Evolutionary conservation across 2,888 invertebrate genomes (phyloP), one percentile per base, ranked within the genome.

Genomic region (Parapristionchus giblindavisi): DNA sequence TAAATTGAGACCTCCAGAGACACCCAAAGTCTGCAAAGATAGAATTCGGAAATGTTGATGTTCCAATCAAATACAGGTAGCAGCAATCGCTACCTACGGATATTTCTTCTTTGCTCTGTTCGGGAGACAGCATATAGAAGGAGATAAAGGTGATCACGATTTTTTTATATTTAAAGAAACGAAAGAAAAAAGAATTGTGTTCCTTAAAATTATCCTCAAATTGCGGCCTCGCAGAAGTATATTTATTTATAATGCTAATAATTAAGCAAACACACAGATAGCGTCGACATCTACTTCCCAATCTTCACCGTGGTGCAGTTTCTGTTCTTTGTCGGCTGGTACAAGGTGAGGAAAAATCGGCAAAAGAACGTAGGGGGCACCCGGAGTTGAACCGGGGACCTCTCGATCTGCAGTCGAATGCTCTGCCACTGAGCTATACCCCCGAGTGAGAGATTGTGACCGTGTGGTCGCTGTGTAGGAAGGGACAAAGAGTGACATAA

Each of bases 81-180:
- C 88, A 6, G 89, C 89, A 0, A 80, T 89, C 58, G 87, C 89
- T 24, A 88, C 88, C 11, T 88, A 89, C 76, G 87, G 87, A 21
- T 89, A 87, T 77, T 89, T 89, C 79, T 87, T 86, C 21, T 86
- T 89, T 52, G 88, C 87, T 75, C 81, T 89, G 48, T 82, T 89
- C 29, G 89, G 89, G 14, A 83, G 89, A 5, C 89, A 89, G 77
- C 52, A 75, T 54, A 29, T 79, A 58, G 73, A 71, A 3, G 48
- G 48, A 24, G 17, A 52, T 68, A 27, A 54, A 38, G 3, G 6
- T 24, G 8, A 2, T 51, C 21, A 32, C 34, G 34, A 68, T 52
- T 51, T 68, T 24, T 3, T 34, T 56, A 56, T 24, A 36, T n/a
- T n/a, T n/a, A n/a, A 34, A 61, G 5, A 61, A 54, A 54, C 8